Conservation (phyloP, 2,888 invertebrate species). For the Epirrhoe alternata region DNA sequence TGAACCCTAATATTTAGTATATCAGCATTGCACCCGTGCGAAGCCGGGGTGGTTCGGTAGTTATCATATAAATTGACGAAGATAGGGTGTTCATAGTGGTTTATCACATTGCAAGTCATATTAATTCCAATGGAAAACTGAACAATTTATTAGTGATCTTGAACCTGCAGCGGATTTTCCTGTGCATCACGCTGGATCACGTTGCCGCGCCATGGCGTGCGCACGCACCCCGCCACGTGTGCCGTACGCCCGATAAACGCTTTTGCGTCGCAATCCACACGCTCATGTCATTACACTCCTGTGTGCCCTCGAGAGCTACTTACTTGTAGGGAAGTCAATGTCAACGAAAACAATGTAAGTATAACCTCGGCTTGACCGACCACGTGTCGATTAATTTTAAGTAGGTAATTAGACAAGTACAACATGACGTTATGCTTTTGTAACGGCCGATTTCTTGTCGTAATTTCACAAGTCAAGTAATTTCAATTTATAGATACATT, state of each 20-base stretch:
- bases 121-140: slow-evolving; percentile 3
- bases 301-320: slow-evolving; percentile 35
- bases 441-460: slow-evolving; percentile 7
- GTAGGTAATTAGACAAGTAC: slow-evolving; percentile 4
- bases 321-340: slow-evolving; percentile 32
- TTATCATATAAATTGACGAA: too few species aligned
- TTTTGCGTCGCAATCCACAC: slow-evolving; percentile 59
- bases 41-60: too few species aligned
- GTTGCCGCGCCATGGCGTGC: slow-evolving; percentile 56
- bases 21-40: too few species aligned
- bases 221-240: slow-evolving; percentile 70
- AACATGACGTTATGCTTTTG: slow-evolving; percentile 8
- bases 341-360: slow-evolving; percentile 40
- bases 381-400: slow-evolving; percentile 27
- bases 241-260: slow-evolving; percentile 54
- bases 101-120: background rate
- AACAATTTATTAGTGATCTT: slow-evolving; percentile 30
- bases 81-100: too few species aligned
- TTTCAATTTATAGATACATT: background rate
- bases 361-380: slow-evolving; percentile 32
- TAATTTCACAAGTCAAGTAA: background rate
- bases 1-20: too few species aligned
- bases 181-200: slow-evolving; percentile 59
- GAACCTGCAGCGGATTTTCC: slow-evolving; percentile 39
- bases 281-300: slow-evolving; percentile 52